Conservation (phyloP, 2,113 vertebrate species). For the Macroglossus sobrinus region DNA sequence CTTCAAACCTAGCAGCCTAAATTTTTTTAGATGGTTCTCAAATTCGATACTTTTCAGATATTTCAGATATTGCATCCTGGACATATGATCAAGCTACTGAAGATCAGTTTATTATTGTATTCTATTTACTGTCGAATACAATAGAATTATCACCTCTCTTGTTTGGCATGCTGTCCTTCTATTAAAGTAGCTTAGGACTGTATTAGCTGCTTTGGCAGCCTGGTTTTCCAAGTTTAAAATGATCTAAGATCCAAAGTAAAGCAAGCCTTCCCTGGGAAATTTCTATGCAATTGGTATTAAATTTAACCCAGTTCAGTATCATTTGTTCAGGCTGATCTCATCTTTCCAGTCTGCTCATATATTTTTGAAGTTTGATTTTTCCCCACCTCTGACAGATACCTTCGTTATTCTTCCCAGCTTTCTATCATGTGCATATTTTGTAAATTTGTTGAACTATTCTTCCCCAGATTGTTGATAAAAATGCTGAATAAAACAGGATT, state of each 20-base stretch:
- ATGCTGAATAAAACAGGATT: neutral
- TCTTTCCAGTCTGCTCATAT: neutral
- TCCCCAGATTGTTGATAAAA: neutral
- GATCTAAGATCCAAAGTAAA: neutral
- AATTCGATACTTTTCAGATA: neutral
- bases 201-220: neutral
- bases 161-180: neutral
- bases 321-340: neutral
- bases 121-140: neutral
- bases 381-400: neutral
- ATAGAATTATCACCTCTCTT: neutral
- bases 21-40: neutral
- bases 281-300: neutral
- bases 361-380: constrained; percentile 11
- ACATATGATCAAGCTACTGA: neutral
- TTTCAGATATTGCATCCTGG: neutral
- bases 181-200: neutral
- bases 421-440: neutral
- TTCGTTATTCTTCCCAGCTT: neutral
- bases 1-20: neutral
- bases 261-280: neutral
- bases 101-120: neutral
- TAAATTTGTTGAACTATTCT: neutral
- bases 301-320: neutral
- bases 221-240: neutral